Base-by-base conservation (phyloP, 2,797 vertebrate species). In the Emydoidea blandingii region DNA sequence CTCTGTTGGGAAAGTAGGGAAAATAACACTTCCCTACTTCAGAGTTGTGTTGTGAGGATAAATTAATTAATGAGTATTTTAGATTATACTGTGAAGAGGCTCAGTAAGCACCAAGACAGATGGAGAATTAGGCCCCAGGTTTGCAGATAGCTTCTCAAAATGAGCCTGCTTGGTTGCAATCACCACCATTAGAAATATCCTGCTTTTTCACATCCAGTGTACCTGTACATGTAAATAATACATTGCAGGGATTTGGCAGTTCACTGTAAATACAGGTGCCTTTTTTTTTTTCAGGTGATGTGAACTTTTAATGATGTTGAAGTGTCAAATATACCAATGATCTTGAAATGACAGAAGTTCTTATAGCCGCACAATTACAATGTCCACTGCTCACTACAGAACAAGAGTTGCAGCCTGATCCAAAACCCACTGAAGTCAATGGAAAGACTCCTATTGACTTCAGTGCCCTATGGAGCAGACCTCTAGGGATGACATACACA, bases 391-490 rank as follows among this genome's bases (percentile, higher is more conserved):
- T 86, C 4, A 19, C 15, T 50, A 21, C n/a, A 54, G 81, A 14
- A 29, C 27, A 92, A 31, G n/a, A 90, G 31, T 7, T 1, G 50
- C 31, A 29, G 1, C 52, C 92, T 3, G 0, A n/a, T 53, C 12
- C 44, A 95, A 57, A 53, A 49, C 81, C 72, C 72, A 3, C 62
- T 72, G 79, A 65, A 78, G 72, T 19, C 0, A 0, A 15, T 56
- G 85, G 76, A 25, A 29, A 83, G 68, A 57, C 4, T 95, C 94
- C 68, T 23, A 41, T 86, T 44, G 41, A 6, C 79, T 93, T 87
- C 84, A 72, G 83, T 93, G 90, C 14, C 88, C 89, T 41, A 5
- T 41, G 68, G n/a, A 41, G 68, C 68, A 86, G 79, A 25, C 4
- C 56, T n/a, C 81, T 6, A 29, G 76, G 72, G 85, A 54, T 8